Base-by-base conservation (phyloP, 2,113 vertebrate genomes). In the Psephotus haematonotus region DNA sequence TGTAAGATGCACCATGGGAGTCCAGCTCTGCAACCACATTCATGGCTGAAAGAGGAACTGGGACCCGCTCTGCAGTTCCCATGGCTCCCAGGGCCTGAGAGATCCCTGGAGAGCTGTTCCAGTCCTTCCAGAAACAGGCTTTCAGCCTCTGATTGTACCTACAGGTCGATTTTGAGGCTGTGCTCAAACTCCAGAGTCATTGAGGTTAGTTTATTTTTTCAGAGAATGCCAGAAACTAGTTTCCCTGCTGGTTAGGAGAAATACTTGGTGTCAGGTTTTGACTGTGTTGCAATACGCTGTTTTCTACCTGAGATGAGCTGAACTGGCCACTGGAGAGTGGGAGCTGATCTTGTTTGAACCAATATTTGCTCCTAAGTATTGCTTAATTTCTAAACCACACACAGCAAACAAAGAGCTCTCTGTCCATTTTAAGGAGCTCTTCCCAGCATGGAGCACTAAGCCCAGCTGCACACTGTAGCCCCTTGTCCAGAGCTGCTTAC, bases 331-430 rank as follows among this genome's bases (percentile, higher is more conserved):
- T 57, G 67, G 25, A 92, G 89, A 94, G 41, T 8, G 41, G 86
- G 64, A 86, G 64, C 86, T 87, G 70, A 5, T 91, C 89, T 85
- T 64, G 10, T 35, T 88, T 94, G 81, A 97, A 82, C 79, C 81
- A 97, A 97, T 97, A 96, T 97, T 97, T 97, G 86, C 93, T 93
- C 41, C 94, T 41, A 70, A 96, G 94, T 88, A 50, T 87, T 91
- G 81, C 91, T 87, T 46, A 93, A 97, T 86, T 95, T 71, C 94
- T 44, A 65, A 94, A 79, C 50, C 0, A 0, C 85, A 35, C 77
- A 84, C 1, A 2, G 82, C 89, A 96, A 97, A 97, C 94, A 96
- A 96, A 94, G 87, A 80, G 49, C 43, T 31, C 93, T 94, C 68
- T 96, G 91, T 92, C 7, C 2, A 16, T 29, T 90, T 69, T 39